A percentile compares a stretch with the other conserved stretches of the same genome.
phyloP scores from a whole-genome alignment of 2,888 invertebrate genomes.

The Conistra vaccinii region DNA sequence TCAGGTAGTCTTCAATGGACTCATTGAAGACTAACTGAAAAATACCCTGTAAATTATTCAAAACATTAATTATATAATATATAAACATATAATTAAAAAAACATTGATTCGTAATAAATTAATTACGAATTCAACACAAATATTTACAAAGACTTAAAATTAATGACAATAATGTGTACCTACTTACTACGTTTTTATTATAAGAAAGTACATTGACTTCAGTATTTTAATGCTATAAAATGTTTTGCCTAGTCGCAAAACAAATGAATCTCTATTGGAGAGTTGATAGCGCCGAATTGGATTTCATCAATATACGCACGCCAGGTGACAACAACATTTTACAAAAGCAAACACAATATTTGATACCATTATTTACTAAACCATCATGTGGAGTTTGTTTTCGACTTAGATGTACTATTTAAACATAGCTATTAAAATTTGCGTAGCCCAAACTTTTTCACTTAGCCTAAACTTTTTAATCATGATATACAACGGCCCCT shows the following conservation, averaged over 20 bases:
- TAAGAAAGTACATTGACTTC: conserved; percentile 24
- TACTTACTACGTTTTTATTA: conserved; percentile 3
- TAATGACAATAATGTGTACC: not conserved
- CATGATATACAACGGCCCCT: not conserved
- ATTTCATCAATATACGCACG: conserved; percentile 72
- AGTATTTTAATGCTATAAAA: conserved; percentile 29
- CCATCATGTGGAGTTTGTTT: conserved; percentile 18
- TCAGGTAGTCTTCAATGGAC: too few species aligned
- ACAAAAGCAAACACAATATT: conserved; percentile 37
- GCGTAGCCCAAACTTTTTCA: conserved; percentile 5
- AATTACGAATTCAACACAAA: conserved; percentile 22
- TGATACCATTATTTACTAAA: conserved; percentile 8
- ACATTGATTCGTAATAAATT: not conserved
- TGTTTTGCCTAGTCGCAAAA: conserved; percentile 39
- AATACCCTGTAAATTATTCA: conserved; percentile 2
- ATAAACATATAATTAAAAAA: too few species aligned
- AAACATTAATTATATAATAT: too few species aligned
- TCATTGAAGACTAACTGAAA: not conserved
- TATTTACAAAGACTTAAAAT: conserved; percentile 21
- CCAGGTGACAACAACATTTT: conserved; percentile 76
- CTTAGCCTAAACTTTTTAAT: conserved; percentile 15
- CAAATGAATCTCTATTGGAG: conserved; percentile 65
- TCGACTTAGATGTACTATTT: not conserved
- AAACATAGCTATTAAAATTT: conserved; percentile 19
- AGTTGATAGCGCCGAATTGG: conserved; percentile 71